Evolutionary conservation across 2,797 vertebrate genomes (phyloP).

Genomic region (Aythya fuligula): DNA sequence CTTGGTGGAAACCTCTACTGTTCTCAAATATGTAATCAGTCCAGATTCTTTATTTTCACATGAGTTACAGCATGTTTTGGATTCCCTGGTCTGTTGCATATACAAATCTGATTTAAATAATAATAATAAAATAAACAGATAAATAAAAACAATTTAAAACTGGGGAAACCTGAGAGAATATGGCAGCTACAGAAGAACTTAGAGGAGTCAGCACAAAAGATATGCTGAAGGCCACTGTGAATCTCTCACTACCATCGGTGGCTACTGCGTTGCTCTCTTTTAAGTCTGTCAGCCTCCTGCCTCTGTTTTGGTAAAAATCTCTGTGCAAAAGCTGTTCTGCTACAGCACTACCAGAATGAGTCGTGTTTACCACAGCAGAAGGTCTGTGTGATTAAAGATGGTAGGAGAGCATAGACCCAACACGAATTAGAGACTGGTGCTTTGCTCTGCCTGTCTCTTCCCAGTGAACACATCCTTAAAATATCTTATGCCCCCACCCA

Average conservation of each 20-base stretch:
- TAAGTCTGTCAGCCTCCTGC: fast-evolving
- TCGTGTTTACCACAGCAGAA: background rate
- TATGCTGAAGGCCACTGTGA: no score
- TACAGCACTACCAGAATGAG: fast-evolving
- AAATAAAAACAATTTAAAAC: background rate
- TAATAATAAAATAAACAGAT: no score
- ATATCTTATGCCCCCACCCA: fast-evolving
- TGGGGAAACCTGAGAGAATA: background rate
- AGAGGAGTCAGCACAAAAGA: background rate
- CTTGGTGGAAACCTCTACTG: background rate
- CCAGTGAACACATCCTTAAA: fast-evolving
- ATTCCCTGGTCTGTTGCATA: background rate
- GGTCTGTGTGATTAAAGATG: fast-evolving
- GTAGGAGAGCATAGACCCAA: background rate
- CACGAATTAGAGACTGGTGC: fast-evolving
- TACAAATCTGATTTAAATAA: background rate
- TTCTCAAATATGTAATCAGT: background rate
- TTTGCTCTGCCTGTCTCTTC: background rate
- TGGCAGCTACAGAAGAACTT: no score
- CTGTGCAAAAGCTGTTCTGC: no score
- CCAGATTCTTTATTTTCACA: background rate
- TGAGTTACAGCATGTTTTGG: fast-evolving
- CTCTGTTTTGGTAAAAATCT: background rate
- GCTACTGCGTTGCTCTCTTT: background rate
- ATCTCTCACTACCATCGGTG: background rate